Conservation (phyloP, 2,113 vertebrate genomes). For the Notothenia coriiceps region DNA sequence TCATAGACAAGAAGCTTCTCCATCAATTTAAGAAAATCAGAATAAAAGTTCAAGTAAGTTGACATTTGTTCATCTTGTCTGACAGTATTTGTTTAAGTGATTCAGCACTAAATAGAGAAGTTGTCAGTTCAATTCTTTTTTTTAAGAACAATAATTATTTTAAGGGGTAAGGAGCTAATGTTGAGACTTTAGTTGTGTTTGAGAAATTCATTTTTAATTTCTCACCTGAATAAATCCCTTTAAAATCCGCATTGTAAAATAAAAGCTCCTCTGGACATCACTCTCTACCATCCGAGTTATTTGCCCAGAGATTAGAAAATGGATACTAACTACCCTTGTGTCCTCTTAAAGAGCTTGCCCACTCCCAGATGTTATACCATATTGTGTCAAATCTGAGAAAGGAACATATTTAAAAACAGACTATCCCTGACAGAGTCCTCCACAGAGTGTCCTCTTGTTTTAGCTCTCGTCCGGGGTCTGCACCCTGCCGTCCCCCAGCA, state of each 20-base stretch:
- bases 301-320: too few species aligned
- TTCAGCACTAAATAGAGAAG: background rate
- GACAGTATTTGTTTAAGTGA: slow-evolving; percentile 1
- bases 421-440: slow-evolving; percentile 15
- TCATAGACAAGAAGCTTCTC: background rate
- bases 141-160: background rate
- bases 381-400: too few species aligned
- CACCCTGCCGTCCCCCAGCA: slow-evolving; percentile 73
- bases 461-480: slow-evolving; percentile 63
- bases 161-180: background rate
- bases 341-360: background rate
- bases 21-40: background rate
- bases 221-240: background rate
- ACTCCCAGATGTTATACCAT: background rate
- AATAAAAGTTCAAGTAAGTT: background rate
- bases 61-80: too few species aligned
- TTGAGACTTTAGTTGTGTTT: background rate
- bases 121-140: slow-evolving; percentile 7
- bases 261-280: background rate
- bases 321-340: background rate
- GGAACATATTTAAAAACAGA: slow-evolving; percentile 22
- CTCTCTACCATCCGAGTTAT: background rate
- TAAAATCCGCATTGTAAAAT: background rate
- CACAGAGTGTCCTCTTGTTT: slow-evolving; percentile 9
- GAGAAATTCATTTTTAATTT: too few species aligned